Base-by-base conservation (phyloP, 2,888 invertebrate genomes). In the Drosophila birchii region DNA sequence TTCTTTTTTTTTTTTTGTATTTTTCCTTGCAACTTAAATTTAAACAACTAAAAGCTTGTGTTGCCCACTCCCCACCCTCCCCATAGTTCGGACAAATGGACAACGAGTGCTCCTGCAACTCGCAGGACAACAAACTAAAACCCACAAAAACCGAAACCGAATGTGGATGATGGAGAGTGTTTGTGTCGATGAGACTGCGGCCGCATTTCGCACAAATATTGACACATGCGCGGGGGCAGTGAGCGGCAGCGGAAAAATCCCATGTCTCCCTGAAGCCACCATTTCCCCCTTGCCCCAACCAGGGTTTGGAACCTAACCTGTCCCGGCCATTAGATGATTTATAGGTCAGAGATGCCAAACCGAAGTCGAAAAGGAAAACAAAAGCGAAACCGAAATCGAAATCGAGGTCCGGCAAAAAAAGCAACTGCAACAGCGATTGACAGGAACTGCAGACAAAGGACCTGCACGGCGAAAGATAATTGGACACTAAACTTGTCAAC, bases 201-300 rank as follows among this genome's bases (percentile, higher is more conserved):
- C 84, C 84, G 88, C 84, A 85, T 85, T 85, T 84, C 86, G 81
- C 79, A 88, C 88, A 88, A 86, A 86, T 86, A 88, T 86, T 86
- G 85, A 83, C 88, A 86, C 78, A 86, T 88, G 86, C 75, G 75
- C 61, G 74, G 23, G 58, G n/a, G 18, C 29, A 32, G 47, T 29
- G 39, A 47, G 29, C 14, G 20, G 43, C 16, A 43, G 43, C 26
- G 39, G 34, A 26, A 49, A 51, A 36, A 43, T 20, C 51, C 51
- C 20, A 36, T 53, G 51, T 36, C 36, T 23, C 36, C 51, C 49
- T 32, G 8, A 20, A 32, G 49, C 32, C 49, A 32, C 29, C 29
- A 3, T 26, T 5, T 26, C 26, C 29, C 14, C 44, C n/a, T 23
- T 6, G 4, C 20, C 20, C 51, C 34, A 74, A 62, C 54, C 32